Conservation (phyloP, 2,113 vertebrate species). For the Tupaia chinensis region DNA sequence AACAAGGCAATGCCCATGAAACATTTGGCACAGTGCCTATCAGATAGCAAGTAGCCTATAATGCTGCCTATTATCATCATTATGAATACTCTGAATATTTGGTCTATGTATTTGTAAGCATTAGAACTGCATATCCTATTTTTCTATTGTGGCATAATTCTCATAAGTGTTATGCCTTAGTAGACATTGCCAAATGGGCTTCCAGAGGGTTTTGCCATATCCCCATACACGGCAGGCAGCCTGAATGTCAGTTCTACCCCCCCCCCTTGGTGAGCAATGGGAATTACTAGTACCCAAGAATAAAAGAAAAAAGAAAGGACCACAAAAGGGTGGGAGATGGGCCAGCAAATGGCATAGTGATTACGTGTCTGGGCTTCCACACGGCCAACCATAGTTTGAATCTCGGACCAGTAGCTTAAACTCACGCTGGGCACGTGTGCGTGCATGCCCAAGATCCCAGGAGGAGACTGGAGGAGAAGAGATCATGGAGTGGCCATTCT, state of each 20-base stretch:
- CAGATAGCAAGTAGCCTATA: background rate
- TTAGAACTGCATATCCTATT: background rate
- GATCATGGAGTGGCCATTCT: no score
- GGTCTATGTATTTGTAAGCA: background rate
- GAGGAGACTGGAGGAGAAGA: no score
- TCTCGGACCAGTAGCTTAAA: no score
- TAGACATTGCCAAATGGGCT: background rate
- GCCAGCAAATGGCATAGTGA: no score
- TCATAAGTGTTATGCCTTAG: background rate
- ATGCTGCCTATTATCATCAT: background rate
- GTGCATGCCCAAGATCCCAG: no score
- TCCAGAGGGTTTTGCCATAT: background rate
- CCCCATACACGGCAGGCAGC: background rate
- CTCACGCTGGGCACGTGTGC: no score
- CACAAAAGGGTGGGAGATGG: no score
- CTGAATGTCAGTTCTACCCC: no score
- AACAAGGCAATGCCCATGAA: background rate
- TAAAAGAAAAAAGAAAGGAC: background rate
- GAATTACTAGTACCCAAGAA: background rate
- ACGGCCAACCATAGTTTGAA: no score
- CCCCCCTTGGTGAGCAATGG: background rate
- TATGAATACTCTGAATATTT: background rate
- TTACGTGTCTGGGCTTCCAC: no score
- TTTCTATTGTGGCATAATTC: background rate
- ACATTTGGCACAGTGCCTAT: background rate